phyloP scores from a whole-genome alignment of 1,140 invertebrate genomes.

The Galendromus occidentalis region DNA sequence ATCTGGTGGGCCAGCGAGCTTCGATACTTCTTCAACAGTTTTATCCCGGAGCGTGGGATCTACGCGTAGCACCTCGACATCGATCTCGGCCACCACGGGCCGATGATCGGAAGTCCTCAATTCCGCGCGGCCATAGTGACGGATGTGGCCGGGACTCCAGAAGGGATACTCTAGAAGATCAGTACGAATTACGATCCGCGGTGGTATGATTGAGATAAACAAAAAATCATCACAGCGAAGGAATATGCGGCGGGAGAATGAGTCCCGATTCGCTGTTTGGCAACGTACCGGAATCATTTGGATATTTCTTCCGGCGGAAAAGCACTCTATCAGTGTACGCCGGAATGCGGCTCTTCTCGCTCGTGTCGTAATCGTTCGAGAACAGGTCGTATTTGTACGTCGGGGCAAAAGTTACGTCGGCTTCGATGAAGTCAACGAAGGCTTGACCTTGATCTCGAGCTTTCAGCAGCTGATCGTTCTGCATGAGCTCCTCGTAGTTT shows the following conservation, averaged over 20 bases:
- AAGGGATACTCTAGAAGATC: conserved; percentile 29
- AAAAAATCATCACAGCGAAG: background rate
- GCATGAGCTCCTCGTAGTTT: conserved; percentile 53
- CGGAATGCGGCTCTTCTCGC: conserved; percentile 86
- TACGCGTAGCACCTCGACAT: conserved; percentile 61
- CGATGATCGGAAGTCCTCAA: conserved; percentile 92
- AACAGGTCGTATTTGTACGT: conserved; percentile 99
- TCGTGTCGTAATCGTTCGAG: conserved; percentile 97
- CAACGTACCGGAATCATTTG: conserved; percentile 15
- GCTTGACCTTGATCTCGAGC: conserved; percentile 43
- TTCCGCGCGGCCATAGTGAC: conserved; percentile 77
- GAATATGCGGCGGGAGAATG: background rate
- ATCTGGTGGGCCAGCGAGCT: conserved; percentile 75
- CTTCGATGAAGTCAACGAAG: conserved; percentile 88
- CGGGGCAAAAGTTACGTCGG: conserved; percentile 71
- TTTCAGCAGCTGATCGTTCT: conserved; percentile 63
- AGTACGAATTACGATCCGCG: too few species aligned
- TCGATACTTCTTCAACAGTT: conserved; percentile 63
- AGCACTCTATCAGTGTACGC: conserved; percentile 95
- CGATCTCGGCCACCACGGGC: conserved; percentile 71
- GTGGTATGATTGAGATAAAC: background rate
- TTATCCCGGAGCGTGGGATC: conserved; percentile 46
- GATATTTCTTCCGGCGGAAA: conserved; percentile 49
- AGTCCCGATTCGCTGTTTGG: background rate
- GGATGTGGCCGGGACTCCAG: conserved; percentile 51